Conservation (phyloP, 2,113 vertebrate species). For the Ranitomeya imitator region DNA sequence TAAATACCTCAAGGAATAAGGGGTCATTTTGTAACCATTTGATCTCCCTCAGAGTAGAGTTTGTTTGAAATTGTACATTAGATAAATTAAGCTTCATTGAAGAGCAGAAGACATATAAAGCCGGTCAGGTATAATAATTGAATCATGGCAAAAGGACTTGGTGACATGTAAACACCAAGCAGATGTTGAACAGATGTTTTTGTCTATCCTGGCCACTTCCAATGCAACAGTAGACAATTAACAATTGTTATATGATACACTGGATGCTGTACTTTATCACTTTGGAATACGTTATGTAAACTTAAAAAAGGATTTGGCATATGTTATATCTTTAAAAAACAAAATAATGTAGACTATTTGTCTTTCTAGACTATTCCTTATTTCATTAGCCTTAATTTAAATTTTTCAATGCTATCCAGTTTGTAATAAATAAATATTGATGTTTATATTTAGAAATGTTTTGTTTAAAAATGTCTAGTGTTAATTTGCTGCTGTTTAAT, state of each 20-base stretch:
- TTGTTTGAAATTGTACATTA: slow-evolving; percentile 52
- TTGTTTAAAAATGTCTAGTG: background rate
- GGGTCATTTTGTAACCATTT: slow-evolving; percentile 40
- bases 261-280: slow-evolving; percentile 17
- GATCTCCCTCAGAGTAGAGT: slow-evolving; percentile 15
- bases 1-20: slow-evolving; percentile 46
- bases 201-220: slow-evolving; percentile 47
- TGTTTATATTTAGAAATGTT: background rate
- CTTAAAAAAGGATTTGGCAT: background rate
- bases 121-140: slow-evolving; percentile 52
- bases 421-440: background rate
- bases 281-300: slow-evolving; percentile 14
- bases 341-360: background rate
- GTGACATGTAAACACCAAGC: slow-evolving; percentile 55
- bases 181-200: slow-evolving; percentile 56
- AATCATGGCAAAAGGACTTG: slow-evolving; percentile 42
- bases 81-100: slow-evolving; percentile 50
- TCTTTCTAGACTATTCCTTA: background rate
- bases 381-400: background rate
- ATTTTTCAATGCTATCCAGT: background rate
- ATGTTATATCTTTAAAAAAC: background rate
- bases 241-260: slow-evolving; percentile 39
- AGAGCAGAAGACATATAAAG: slow-evolving; percentile 49
- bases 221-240: slow-evolving; percentile 48
- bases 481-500: background rate